These are phyloP conservation scores for Heliconius ismenius DNA, from an alignment of 2,888 invertebrate genomes.

Conservation along the genomic window DNA sequence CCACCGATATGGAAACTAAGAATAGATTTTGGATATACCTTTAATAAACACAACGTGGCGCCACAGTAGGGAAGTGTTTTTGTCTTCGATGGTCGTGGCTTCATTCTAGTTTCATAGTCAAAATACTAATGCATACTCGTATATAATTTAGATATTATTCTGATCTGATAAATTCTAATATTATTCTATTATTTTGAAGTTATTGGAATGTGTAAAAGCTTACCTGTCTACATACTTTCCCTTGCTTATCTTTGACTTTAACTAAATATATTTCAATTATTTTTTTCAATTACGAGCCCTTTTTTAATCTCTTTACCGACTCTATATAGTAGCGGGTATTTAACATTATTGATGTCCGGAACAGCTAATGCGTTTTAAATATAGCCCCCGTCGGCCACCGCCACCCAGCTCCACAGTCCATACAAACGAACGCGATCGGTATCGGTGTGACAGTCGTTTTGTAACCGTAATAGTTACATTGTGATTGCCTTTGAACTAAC, in stretches of 20 bases:
- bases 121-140: background rate
- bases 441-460: slow-evolving; percentile 26
- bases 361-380: slow-evolving; percentile 52
- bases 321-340: slow-evolving; percentile 20
- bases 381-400: slow-evolving; percentile 46
- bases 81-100: background rate
- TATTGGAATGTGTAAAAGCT: no score
- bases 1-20: background rate
- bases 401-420: slow-evolving; percentile 47
- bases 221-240: background rate
- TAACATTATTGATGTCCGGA: slow-evolving; percentile 45
- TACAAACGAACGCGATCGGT: slow-evolving; percentile 33
- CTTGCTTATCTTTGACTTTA: no score
- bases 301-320: background rate
- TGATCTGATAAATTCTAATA: no score
- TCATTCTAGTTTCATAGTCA: background rate
- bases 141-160: no score
- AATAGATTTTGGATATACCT: background rate
- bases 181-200: no score
- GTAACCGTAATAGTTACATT: slow-evolving; percentile 18
- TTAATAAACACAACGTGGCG: background rate
- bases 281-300: background rate
- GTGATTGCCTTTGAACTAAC: slow-evolving; percentile 13
- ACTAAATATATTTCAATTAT: background rate
- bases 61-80: background rate